Conservation (phyloP, 2,888 invertebrate genomes). For the Drosophila monieri region DNA sequence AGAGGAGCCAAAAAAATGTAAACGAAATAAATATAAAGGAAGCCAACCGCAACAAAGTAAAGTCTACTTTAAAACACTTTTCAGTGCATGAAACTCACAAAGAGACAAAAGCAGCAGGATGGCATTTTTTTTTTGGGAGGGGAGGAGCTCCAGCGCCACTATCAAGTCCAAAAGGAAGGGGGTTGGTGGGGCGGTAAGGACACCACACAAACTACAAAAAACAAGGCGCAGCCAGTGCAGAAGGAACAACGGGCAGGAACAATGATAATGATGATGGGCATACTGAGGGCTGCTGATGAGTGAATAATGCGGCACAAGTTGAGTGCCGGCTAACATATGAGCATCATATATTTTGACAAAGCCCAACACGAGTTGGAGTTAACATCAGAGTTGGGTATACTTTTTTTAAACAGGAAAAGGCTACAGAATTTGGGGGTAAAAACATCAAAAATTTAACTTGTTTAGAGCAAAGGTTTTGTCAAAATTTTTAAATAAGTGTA, state of each 20-base stretch:
- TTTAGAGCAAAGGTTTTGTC: neutral
- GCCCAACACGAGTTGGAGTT: slow-evolving; percentile 35
- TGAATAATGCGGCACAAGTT: slow-evolving; percentile 73
- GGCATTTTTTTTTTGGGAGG: slow-evolving; percentile 9
- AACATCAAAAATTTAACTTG: neutral
- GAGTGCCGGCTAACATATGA: slow-evolving; percentile 73
- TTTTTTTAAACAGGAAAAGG: neutral
- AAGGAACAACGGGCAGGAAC: slow-evolving; percentile 59
- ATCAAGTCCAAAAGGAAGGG: slow-evolving; percentile 23
- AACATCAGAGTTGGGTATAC: slow-evolving; percentile 12
- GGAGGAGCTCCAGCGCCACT: slow-evolving; percentile 35
- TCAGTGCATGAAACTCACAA: slow-evolving; percentile 60
- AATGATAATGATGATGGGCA: slow-evolving; percentile 74
- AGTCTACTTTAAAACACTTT: slow-evolving; percentile 70
- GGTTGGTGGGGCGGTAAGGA: slow-evolving; percentile 2
- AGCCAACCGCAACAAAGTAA: slow-evolving; percentile 65
- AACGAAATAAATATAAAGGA: slow-evolving; percentile 44
- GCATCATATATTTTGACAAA: slow-evolving; percentile 73
- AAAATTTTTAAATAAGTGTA: too few species aligned
- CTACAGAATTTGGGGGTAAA: neutral
- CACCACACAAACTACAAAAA: slow-evolving; percentile 1
- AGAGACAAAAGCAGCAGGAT: slow-evolving; percentile 50
- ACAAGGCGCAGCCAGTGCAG: slow-evolving; percentile 14
- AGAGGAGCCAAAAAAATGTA: slow-evolving; percentile 26
- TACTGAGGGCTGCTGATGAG: slow-evolving; percentile 68